phyloP scores from a whole-genome alignment of 2,888 invertebrate genomes.

The Habrosyne pyritoides region DNA sequence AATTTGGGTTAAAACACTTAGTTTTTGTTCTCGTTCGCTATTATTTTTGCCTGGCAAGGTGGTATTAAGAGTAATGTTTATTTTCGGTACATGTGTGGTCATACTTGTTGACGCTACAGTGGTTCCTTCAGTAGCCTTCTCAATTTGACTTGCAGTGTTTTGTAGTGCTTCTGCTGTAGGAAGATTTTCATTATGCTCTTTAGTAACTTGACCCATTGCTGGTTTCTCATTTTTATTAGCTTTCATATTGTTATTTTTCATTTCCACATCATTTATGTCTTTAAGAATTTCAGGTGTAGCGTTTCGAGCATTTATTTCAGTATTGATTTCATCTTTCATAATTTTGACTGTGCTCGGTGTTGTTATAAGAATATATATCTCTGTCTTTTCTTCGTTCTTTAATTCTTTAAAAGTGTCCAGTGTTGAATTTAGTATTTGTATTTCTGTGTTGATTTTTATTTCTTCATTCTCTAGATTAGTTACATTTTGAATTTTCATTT shows the following conservation, averaged over 20 bases:
- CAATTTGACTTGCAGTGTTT: slow-evolving; percentile 51
- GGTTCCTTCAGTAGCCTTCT: slow-evolving; percentile 42
- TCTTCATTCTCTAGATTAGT: background rate
- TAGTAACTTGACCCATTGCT: background rate
- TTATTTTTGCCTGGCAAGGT: slow-evolving; percentile 34
- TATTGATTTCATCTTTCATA: background rate
- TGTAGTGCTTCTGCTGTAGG: slow-evolving; percentile 66
- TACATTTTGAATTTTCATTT: background rate
- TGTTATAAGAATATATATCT: background rate
- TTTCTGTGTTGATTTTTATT: background rate
- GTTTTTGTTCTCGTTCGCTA: slow-evolving; percentile 12
- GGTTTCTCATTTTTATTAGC: slow-evolving; percentile 9
- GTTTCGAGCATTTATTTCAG: background rate
- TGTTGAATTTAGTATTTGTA: background rate
- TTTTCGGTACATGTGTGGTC: slow-evolving; percentile 9
- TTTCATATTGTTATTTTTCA: slow-evolving; percentile 7
- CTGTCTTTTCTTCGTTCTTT: slow-evolving; percentile 1
- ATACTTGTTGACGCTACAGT: slow-evolving; percentile 29
- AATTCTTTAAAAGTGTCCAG: background rate
- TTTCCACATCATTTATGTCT: slow-evolving; percentile 7
- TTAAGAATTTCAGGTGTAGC: background rate
- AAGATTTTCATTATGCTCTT: slow-evolving; percentile 34
- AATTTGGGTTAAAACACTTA: background rate
- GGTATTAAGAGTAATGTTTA: slow-evolving; percentile 12
- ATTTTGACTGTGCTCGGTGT: background rate